These are phyloP conservation scores for Cinclus cinclus DNA, from an alignment of 2,113 vertebrate species.

Conservation along the genomic window DNA sequence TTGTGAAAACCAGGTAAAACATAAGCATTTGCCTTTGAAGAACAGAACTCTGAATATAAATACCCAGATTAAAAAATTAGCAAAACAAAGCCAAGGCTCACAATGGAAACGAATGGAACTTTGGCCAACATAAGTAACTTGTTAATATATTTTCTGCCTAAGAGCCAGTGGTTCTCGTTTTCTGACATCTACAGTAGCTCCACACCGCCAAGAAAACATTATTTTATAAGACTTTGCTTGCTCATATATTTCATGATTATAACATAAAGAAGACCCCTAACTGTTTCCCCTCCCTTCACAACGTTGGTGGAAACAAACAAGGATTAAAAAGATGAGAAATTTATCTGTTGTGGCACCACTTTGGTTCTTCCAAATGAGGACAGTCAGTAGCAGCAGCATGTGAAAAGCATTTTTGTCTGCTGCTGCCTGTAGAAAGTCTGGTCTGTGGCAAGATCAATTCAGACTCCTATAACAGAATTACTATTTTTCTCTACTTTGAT, in stretches of 20 bases:
- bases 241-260: background rate
- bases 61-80: background rate
- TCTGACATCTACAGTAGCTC: background rate
- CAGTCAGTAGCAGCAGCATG: background rate
- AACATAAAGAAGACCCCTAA: background rate
- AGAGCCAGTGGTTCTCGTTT: background rate
- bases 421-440: background rate
- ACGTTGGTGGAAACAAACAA: background rate
- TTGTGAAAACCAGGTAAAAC: background rate
- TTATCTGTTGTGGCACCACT: background rate
- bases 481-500: background rate
- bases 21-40: background rate
- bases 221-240: background rate
- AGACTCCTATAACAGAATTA: background rate
- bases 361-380: background rate
- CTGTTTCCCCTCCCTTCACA: background rate
- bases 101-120: background rate
- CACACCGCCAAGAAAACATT: background rate
- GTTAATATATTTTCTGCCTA: background rate
- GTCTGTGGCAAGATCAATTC: background rate
- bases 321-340: conserved; percentile 1
- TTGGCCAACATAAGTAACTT: background rate
- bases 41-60: background rate
- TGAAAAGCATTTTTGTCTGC: background rate
- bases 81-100: background rate